Evolutionary conservation across 2,113 vertebrate species (phyloP), one percentile per base, ranked within the genome.

Genomic region (Brienomyrus longianalis): DNA sequence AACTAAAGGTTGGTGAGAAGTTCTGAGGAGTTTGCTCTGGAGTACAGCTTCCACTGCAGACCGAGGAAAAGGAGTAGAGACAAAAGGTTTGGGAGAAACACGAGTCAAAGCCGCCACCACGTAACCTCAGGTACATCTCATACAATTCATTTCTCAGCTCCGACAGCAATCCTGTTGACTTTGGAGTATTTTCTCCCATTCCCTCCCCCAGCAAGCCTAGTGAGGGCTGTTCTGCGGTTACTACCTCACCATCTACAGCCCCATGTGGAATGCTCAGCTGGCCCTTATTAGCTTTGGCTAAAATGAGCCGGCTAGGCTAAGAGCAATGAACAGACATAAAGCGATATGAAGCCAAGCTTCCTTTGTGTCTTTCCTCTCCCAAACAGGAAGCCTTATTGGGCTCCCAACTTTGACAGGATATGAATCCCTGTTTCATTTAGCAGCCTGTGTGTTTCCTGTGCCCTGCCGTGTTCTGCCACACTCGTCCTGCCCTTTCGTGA

Each of bases 1-100:
- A 96, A 95, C 97, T 97, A 97, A 96, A 92, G 96, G 89, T 93
- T 92, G 94, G 96, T 91, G 94, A 95, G 93, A 95, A 91, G 59
- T 93, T 96, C 94, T 97, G 96, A 98, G 90, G 92, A 70, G n/a
- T 90, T 88, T 92, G 74, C 84, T 86, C 92, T 90, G 92, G 91
- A 95, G 90, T 23, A 90, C 91, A 90, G 85, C 90, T 92, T 91
- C 91, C 92, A 91, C 91, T 92, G 92, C 92, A 91, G 91, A 88
- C 92, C 91, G 91, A 93, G 86, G 92, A 93, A 93, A 93, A 93
- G 93, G 91, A 92, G 92, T 89, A 86, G 88, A 88, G 66, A 50
- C 56, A 50, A 89, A 86, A 80, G 88, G 48, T 19, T 39, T 54
- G 85, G 85, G 23, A n/a, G 31, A 13, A 9, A 21, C 45, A 54